Percentiles rank a stretch among this genome's conserved stretches.
These are phyloP conservation scores for Drosophila lacicola DNA, from an alignment of 2,888 invertebrate species.

Conservation along the genomic window DNA sequence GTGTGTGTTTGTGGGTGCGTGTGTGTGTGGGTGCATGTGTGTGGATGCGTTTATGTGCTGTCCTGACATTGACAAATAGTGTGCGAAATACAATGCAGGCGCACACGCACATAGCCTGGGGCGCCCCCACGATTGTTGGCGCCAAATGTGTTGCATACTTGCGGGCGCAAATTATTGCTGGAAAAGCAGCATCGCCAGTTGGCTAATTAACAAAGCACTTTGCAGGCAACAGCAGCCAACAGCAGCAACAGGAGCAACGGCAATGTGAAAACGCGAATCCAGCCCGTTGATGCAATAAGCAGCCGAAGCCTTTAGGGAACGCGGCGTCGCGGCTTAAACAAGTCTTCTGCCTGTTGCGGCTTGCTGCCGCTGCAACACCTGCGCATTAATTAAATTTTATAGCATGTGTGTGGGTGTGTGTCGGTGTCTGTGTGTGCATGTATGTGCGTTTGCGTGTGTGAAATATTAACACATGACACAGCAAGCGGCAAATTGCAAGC, in stretches of 20 bases:
- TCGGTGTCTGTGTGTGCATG: conserved; percentile 1
- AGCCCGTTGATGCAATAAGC: conserved; percentile 30
- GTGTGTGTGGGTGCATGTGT: not conserved
- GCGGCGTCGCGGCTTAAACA: conserved; percentile 29
- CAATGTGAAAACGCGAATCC: conserved; percentile 16
- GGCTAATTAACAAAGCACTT: conserved; percentile 81
- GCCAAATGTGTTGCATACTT: conserved; percentile 76
- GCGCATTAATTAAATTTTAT: conserved; percentile 75
- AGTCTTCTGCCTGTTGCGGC: conserved; percentile 41
- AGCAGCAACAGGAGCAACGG: conserved; percentile 34
- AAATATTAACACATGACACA: conserved; percentile 67
- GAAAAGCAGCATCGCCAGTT: conserved; percentile 62
- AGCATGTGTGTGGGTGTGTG: conserved; percentile 32
- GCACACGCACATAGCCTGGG: conserved; percentile 7
- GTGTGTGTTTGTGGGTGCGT: conserved; percentile 7
- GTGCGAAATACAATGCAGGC: conserved; percentile 69
- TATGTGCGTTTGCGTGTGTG: conserved; percentile 23
- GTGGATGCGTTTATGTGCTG: conserved; percentile 10
- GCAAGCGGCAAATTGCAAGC: conserved; percentile 62
- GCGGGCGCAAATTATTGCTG: conserved; percentile 76
- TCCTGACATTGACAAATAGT: conserved; percentile 77
- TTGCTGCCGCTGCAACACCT: conserved; percentile 27
- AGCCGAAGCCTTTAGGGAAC: conserved; percentile 24
- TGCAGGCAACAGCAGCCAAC: conserved; percentile 47
- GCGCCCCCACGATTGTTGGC: conserved; percentile 38